phyloP scores from a whole-genome alignment of 2,888 invertebrate genomes.

The Gandaritis pyraliata region DNA sequence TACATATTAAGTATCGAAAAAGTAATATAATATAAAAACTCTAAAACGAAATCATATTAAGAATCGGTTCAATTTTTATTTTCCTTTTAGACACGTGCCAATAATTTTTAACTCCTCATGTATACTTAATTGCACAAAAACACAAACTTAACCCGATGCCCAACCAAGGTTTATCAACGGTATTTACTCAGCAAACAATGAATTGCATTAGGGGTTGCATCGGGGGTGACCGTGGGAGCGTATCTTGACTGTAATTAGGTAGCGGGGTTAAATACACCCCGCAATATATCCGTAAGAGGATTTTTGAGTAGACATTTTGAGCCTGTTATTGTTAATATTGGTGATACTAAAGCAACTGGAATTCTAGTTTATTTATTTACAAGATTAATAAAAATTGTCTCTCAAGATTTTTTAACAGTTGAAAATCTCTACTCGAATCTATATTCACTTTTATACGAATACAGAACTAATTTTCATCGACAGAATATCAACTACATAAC shows the following conservation, averaged over 20 bases:
- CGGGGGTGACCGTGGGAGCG: constrained; percentile 63
- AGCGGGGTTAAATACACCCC: constrained; percentile 53
- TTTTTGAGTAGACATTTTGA: constrained; percentile 38
- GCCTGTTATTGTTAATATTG: constrained; percentile 40
- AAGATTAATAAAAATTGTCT: no score
- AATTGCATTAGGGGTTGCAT: constrained; percentile 48
- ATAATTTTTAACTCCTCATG: constrained; percentile 17
- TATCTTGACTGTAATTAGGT: constrained; percentile 69
- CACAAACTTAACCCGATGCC: constrained; percentile 40
- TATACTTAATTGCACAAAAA: constrained; percentile 42
- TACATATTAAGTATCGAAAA: neutral
- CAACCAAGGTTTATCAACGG: constrained; percentile 55
- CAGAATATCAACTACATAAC: no score
- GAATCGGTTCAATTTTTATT: neutral
- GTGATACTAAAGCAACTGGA: constrained; percentile 12
- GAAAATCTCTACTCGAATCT: no score
- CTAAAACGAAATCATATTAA: neutral
- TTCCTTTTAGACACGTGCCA: constrained; percentile 14
- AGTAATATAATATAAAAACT: neutral
- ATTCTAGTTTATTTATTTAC: neutral
- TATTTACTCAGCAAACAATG: constrained; percentile 59
- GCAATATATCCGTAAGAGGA: constrained; percentile 45
- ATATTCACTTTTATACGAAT: no score
- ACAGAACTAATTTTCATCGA: no score
- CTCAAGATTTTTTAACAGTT: no score